phyloP scores from a whole-genome alignment of 1,140 invertebrate genomes.

The Mizuhopecten yessoensis region DNA sequence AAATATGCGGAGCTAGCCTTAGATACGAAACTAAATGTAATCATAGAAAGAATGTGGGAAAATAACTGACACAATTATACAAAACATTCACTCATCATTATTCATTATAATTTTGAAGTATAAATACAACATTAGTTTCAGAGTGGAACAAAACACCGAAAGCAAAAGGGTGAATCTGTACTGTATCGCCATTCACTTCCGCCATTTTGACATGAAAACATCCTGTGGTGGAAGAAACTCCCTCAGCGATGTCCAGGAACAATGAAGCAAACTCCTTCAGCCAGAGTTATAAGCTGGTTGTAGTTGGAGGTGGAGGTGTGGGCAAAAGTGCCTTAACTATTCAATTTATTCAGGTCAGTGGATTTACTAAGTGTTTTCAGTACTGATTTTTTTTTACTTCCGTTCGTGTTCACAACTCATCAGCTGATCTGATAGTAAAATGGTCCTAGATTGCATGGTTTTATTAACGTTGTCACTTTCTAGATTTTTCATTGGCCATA shows the following conservation, averaged over 20 bases:
- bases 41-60: background rate
- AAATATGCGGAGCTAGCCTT: constrained; percentile 2
- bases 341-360: constrained; percentile 98
- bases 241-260: constrained; percentile 73
- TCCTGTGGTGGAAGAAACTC: constrained; percentile 28
- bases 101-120: no score
- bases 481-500: background rate
- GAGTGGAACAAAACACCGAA: background rate
- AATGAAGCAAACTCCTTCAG: constrained; percentile 76
- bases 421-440: background rate
- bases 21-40: background rate
- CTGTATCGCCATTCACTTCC: constrained; percentile 60
- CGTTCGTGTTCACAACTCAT: background rate
- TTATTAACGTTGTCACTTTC: background rate
- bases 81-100: no score
- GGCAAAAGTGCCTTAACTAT: constrained; percentile 99
- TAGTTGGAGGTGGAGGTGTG: constrained; percentile 98
- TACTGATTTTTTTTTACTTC: background rate
- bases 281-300: constrained; percentile 96
- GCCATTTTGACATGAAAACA: constrained; percentile 59
- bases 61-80: no score
- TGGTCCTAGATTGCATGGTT: no score
- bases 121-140: background rate
- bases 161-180: background rate
- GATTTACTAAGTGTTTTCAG: background rate